Base-by-base conservation (phyloP, 2,797 vertebrate species). In the Apodemus agrarius region DNA sequence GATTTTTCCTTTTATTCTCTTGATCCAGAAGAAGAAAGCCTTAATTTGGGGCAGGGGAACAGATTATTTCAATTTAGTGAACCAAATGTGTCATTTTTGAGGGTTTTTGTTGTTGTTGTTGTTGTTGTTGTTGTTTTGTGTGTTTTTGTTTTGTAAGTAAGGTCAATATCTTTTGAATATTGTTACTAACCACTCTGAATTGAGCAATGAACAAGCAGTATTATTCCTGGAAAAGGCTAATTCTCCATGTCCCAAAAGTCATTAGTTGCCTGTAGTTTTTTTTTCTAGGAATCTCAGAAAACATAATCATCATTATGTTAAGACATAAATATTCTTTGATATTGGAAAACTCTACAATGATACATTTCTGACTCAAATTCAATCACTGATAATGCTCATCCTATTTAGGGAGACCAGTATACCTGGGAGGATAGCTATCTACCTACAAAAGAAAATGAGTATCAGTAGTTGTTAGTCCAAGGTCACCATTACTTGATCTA, bases 31-130 rank as follows among this genome's bases (percentile, higher is more conserved):
- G 34, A 81, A 29, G 16, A 90, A 82, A 95, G 29, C 29, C 4
- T 14, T 80, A 61, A 16, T 88, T 82, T 91, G 69, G 91, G 69
- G 10, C 10, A 13, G 65, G 63, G 72, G 85, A 16, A 16, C 12
- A 80, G 92, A 69, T 95, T 61, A 67, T 85, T 89, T 78, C 1
- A 79, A 21, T 29, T 74, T 46, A 89, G 8, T 61, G 86, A 94
- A 79, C 24, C 76, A 31, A 61, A 80, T 85, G 46, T 83, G 49
- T 14, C 6, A 31, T 92, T 90, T 37, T 12, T 26, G 10, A 26
- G 10, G 24, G 26, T 82, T 67, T 95, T 94, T 91, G n/a, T n/a
- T n/a, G n/a, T n/a, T n/a, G n/a, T n/a, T n/a, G n/a, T n/a, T n/a
- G n/a, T n/a, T n/a, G n/a, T n/a, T n/a, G n/a, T n/a, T n/a, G n/a